Evolutionary conservation across 1,140 invertebrate genomes (phyloP).

Genomic region (Pseudoatta argentina): DNA sequence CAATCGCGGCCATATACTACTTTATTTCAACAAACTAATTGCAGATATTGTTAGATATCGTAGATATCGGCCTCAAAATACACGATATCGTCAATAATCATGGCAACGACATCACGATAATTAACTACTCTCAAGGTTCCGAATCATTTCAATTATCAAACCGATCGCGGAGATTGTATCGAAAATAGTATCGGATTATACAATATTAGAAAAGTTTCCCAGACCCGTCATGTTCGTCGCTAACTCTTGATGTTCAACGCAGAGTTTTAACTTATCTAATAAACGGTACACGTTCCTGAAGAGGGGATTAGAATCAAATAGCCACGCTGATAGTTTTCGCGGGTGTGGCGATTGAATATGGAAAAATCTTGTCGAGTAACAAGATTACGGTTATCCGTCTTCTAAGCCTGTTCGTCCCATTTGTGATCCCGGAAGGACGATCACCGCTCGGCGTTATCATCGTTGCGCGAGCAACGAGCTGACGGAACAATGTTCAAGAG

Average conservation of each 20-base stretch:
- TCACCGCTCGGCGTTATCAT: slow-evolving; percentile 36
- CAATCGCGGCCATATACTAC: not conserved
- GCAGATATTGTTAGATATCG: not conserved
- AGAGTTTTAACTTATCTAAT: slow-evolving; percentile 16
- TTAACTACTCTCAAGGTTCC: not conserved
- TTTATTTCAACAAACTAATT: slow-evolving; percentile 46
- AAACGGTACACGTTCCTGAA: not conserved
- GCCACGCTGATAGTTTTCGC: slow-evolving; percentile 10
- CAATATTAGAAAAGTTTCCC: not conserved
- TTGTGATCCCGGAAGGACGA: slow-evolving; percentile 48
- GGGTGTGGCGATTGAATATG: slow-evolving; percentile 32
- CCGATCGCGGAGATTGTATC: slow-evolving; percentile 13
- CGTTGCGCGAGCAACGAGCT: slow-evolving; percentile 19
- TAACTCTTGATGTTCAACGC: not conserved
- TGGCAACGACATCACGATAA: not conserved
- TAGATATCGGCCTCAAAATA: slow-evolving; percentile 11
- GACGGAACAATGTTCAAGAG: slow-evolving; percentile 45
- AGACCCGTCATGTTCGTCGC: not conserved
- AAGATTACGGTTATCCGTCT: slow-evolving; percentile 56
- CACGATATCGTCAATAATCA: slow-evolving; percentile 2
- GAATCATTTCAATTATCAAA: not conserved
- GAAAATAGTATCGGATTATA: not conserved
- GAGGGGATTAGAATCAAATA: slow-evolving; percentile 37
- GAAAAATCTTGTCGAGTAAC: slow-evolving; percentile 21
- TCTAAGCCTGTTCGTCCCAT: slow-evolving; percentile 35